A percentile compares a stretch with the other conserved stretches of the same genome.
These are phyloP conservation scores for Micrastur ruficollis DNA, from an alignment of 2,797 vertebrate species.

Conservation along the genomic window DNA sequence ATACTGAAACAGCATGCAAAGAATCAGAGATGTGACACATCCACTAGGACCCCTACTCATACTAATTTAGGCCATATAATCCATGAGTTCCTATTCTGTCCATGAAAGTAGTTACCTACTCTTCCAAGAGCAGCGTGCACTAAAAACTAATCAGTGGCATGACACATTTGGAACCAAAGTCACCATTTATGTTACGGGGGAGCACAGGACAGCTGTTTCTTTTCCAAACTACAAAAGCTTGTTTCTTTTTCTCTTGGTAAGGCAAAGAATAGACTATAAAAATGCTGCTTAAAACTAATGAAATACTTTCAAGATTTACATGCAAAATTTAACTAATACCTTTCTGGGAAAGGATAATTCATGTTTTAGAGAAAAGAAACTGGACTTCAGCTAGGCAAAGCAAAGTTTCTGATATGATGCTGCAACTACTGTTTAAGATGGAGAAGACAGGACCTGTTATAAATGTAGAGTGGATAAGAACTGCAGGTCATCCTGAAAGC, in stretches of 20 bases:
- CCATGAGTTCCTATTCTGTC: background rate
- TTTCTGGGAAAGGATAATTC: background rate
- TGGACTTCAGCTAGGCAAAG: background rate
- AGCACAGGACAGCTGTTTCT: background rate
- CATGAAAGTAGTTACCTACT: background rate
- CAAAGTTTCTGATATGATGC: background rate
- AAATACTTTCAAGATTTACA: background rate
- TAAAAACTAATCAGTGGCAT: background rate
- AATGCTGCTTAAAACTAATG: background rate
- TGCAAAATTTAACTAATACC: background rate
- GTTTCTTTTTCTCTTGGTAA: background rate
- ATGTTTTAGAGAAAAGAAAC: background rate
- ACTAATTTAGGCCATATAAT: background rate
- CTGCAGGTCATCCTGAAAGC: background rate
- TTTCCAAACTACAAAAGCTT: background rate
- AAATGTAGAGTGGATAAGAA: background rate
- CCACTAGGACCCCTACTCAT: background rate
- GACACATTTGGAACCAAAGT: background rate
- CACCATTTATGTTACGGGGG: background rate
- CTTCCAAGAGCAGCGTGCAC: background rate
- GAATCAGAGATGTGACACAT: background rate
- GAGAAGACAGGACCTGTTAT: background rate
- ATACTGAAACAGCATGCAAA: background rate
- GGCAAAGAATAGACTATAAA: background rate
- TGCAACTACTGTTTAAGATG: background rate